Base-by-base conservation (phyloP, 2,888 invertebrate genomes). In the Sipunculus nudus region DNA sequence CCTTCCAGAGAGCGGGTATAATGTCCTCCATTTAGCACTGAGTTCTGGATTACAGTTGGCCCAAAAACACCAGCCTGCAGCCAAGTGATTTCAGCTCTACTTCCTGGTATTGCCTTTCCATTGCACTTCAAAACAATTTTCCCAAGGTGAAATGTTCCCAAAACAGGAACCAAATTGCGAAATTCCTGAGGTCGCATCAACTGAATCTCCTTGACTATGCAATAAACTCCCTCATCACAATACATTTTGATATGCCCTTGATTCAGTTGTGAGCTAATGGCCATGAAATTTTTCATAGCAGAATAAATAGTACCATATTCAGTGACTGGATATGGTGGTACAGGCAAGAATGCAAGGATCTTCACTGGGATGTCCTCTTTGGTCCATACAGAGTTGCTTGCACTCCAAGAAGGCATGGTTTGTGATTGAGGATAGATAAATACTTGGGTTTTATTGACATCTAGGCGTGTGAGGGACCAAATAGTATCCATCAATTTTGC, bases 341-440 rank as follows among this genome's bases (percentile, higher is more conserved):
- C 53, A 26, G 53, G 53, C 53, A 41, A 16, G n/a, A 53, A 53
- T 6, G 53, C 53, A 45, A 53, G 40, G 21, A 41, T 39, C 39
- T 53, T 53, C n/a, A 19, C 21, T 53, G 53, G 53, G 8, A 53
- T 41, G 8, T 10, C n/a, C 21, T 53, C 53, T 16, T 53, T 25
- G 3, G 53, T 53, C 53, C 53, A 53, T 13, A 53, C 53, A 19
- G 53, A 39, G 41, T 53, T 53, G 40, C 53, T 53, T 45, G 53
- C 53, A 26, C 43, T 53, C 53, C 53, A 53, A 2, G 53, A 53
- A 23, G 25, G 53, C 53, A 53, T 40, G 3, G 23, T 53, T 40
- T 53, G 53, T 41, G 53, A 41, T 29, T 23, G 3, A 23, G 41
- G 53, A 19, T 53, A 28, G 26, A 29, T 29, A 5, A n/a, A 49